Evolutionary conservation across 2,888 invertebrate species (phyloP).

Genomic region (Nemotelus nigrinus): DNA sequence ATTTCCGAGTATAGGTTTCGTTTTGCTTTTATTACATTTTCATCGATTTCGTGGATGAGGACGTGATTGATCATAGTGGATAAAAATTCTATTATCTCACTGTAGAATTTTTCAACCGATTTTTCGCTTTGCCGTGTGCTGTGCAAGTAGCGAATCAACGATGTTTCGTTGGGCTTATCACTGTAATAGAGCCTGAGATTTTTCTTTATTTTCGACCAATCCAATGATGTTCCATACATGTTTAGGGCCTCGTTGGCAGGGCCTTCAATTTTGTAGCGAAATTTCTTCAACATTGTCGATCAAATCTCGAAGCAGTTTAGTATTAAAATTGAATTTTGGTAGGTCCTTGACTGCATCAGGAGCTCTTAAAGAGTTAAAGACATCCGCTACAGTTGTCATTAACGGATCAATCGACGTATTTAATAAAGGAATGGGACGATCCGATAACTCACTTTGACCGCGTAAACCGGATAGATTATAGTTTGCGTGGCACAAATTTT

Average conservation of each 20-base stretch:
- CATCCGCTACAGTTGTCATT: constrained; percentile 1
- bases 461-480: no score
- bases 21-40: no score
- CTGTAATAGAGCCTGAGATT: not conserved
- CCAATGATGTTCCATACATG: not conserved
- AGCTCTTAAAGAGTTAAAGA: constrained; percentile 10
- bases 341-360: not conserved
- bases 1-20: no score
- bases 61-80: no score
- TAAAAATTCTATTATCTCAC: no score
- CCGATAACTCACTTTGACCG: no score
- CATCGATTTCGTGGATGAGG: no score
- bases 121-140: no score
- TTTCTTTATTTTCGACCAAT: not conserved
- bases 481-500: no score
- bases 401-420: not conserved
- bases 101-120: no score
- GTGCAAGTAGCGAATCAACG: no score
- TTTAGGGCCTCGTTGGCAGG: not conserved
- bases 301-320: not conserved
- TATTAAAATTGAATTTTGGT: not conserved
- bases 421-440: not conserved
- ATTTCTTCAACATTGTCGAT: not conserved
- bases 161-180: no score
- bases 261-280: not conserved